Evolutionary conservation across 2,113 vertebrate species (phyloP).

Genomic region (Erinaceus europaeus): DNA sequence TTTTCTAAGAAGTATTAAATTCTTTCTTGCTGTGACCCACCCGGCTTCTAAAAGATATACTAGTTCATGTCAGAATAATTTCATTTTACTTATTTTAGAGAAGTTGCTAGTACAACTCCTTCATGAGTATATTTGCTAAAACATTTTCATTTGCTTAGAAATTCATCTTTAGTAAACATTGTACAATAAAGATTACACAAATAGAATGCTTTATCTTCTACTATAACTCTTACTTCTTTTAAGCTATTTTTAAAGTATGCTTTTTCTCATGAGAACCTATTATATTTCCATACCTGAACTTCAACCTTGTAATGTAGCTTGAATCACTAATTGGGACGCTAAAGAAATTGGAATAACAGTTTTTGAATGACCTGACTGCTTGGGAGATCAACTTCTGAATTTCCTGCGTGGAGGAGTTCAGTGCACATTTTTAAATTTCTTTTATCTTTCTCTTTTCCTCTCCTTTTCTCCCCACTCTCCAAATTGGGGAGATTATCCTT

Average conservation of each 20-base stretch:
- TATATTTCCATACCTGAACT: background rate
- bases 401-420: background rate
- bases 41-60: background rate
- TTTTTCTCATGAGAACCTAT: background rate
- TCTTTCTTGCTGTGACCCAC: conserved; percentile 21
- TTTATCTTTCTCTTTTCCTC: too few relatives aligned
- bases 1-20: conserved; percentile 47
- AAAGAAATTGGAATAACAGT: background rate
- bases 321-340: background rate
- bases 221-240: background rate
- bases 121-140: background rate
- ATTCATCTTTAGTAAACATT: too few relatives aligned
- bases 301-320: background rate
- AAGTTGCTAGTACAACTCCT: background rate
- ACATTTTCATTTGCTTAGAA: background rate
- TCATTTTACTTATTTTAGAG: background rate
- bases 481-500: background rate
- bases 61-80: conserved; percentile 11
- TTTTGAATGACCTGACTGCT: background rate
- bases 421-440: background rate
- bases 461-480: background rate
- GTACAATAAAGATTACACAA: background rate
- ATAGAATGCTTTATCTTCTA: background rate
- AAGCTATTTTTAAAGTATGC: background rate
- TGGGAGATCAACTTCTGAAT: background rate